These are phyloP conservation scores for Nansenia antarctica DNA, from an alignment of 2,113 vertebrate species.

Conservation along the genomic window DNA sequence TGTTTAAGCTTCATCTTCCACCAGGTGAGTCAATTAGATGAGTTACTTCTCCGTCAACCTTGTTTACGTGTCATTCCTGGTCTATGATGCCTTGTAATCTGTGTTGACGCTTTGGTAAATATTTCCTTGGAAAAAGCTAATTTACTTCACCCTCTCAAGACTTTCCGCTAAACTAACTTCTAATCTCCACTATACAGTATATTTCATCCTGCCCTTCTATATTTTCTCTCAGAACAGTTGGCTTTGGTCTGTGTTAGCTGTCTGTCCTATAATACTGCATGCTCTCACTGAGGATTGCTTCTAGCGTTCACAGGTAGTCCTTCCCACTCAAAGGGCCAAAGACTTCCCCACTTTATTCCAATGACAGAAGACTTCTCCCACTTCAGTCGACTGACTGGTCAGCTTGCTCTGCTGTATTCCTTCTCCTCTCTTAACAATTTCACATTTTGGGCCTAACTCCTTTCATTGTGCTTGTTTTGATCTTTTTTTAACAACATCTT, in stretches of 20 bases:
- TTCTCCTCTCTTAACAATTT: constrained; percentile 4
- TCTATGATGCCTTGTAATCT: neutral
- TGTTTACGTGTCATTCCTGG: neutral
- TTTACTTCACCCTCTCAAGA: neutral
- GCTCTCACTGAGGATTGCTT: constrained; percentile 49
- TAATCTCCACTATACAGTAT: constrained; percentile 27
- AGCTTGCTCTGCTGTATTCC: constrained; percentile 53
- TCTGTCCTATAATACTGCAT: constrained; percentile 10
- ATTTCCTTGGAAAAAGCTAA: no score
- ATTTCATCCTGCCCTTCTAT: neutral
- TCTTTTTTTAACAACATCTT: no score
- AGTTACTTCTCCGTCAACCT: neutral
- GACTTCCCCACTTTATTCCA: constrained; percentile 75
- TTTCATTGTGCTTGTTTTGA: no score
- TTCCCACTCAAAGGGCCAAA: constrained; percentile 78
- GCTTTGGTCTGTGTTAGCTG: neutral
- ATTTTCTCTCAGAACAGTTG: neutral
- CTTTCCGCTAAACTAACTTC: constrained; percentile 2
- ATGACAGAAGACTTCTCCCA: constrained; percentile 84
- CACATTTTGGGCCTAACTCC: neutral
- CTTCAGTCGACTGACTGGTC: constrained; percentile 87
- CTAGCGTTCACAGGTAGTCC: constrained; percentile 85
- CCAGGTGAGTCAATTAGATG: constrained; percentile 79
- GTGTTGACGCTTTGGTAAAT: neutral
- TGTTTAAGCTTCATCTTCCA: constrained; percentile 95